Evolutionary conservation across 2,113 vertebrate species (phyloP), one percentile per base, ranked within the genome.

Genomic region (Silurus meridionalis): DNA sequence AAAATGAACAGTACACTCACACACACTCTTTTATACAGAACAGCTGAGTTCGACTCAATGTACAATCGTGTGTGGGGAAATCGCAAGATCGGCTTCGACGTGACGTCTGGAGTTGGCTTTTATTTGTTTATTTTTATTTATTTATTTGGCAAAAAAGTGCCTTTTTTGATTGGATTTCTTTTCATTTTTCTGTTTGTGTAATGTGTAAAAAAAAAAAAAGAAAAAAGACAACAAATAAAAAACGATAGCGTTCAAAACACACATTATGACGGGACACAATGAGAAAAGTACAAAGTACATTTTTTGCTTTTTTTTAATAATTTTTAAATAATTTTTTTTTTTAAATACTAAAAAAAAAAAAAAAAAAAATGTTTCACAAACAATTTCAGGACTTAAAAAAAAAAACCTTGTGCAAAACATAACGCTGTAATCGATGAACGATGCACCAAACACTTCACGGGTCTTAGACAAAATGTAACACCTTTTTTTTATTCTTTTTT

Each of bases 371-470:
- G 83, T 74, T 52, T 79, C 87, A 21, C 86, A 87, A 82, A 85
- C 82, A 90, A 91, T 83, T 89, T 90, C 84, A 92, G 91, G 92
- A 93, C 84, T 2, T 88, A 94, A 87, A 90, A 93, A 67, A 83
- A 28, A 63, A 94, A 94, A 94, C 93, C 93, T 89, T 80, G 80
- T 75, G 10, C 21, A 60, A 80, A 80, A n/a, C 63, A 0, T 5
- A 94, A 93, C 91, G 93, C 93, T 93, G 94, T 94, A 90, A 93
- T 93, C 92, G 93, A 93, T 94, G 92, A 95, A 94, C 93, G 94
- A 92, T 91, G 95, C 93, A 94, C 95, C 95, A 78, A 95, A 95
- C 94, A 95, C 95, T 92, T 95, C 94, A 95, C 94, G 91, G 92
- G 92, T 94, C 93, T 94, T 84, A 89, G 93, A 95, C 94, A 95